Evolutionary conservation across 2,888 invertebrate species (phyloP), one percentile per base, ranked within the genome.

Genomic region (Malthinus seriepunctatus): DNA sequence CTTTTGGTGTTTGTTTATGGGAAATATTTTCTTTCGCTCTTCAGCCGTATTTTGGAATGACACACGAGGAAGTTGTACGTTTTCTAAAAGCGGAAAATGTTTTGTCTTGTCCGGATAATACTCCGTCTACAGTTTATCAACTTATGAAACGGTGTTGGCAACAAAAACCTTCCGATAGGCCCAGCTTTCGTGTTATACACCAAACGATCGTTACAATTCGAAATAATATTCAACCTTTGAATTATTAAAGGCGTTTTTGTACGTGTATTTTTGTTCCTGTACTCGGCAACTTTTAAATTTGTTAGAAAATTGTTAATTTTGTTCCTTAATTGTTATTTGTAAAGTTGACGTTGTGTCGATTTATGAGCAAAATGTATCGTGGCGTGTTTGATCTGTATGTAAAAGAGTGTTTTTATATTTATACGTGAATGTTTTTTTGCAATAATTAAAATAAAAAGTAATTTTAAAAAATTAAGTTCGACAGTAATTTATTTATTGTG

Each of bases 31-130:
- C 95, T 45, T 97, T 94, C 80, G 96, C 96, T 15, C 82, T 96
- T 62, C 97, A 97, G 78, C 97, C 97, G 7, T 97, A 97, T 75
- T 96, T 94, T 77, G 97, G 96, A 4, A 91, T 96, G 90, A 95
- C 95, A 8, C 97, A 97, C 75, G 96, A 96, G 77, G 96, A 97
- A 81, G 97, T 97, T 32, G 93, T 96, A 9, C 91, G 91, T 73
- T 96, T 91, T 80, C 86, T 97, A 53, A 95, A 96, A 78, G 95
- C 95, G 67, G 96, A 96, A 8, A 92, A 95, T 78, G 89, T 95
- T 42, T 85, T 97, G 48, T 88, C 88, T 46, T 91, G 92, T 74
- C 97, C 97, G 1, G 96, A 96, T 65, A 92, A 93, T 73, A 95
- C 94, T 39, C 94, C 94, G 0, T 81, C 88, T 32, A 86, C 89